These are phyloP conservation scores for Lasioglossum lativentre DNA, from an alignment of 2,888 invertebrate species.

Conservation along the genomic window DNA sequence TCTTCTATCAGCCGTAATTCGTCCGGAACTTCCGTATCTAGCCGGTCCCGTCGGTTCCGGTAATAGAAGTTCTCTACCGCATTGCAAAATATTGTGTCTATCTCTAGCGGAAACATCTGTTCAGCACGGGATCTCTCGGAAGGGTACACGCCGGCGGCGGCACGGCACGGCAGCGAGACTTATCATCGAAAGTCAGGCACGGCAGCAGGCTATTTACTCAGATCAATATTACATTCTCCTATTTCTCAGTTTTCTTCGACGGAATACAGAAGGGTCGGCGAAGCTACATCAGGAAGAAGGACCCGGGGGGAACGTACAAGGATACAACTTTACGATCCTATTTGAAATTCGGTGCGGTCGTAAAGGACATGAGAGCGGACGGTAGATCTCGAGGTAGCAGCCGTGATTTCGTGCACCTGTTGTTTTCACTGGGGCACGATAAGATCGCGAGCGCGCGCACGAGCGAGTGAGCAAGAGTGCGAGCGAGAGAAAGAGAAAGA, in stretches of 20 bases:
- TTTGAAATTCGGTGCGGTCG: conserved; percentile 53
- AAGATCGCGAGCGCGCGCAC: conserved; percentile 61
- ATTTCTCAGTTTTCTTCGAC: neutral
- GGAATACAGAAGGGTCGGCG: conserved; percentile 1
- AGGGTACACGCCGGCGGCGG: neutral
- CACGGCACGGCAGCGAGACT: neutral
- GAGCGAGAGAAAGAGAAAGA: neutral
- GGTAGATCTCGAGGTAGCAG: conserved; percentile 51
- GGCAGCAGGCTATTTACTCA: neutral
- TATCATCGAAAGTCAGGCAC: neutral
- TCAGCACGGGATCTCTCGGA: neutral
- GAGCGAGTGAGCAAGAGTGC: neutral
- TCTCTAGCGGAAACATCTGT: neutral
- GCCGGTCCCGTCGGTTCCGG: neutral
- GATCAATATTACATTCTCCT: neutral
- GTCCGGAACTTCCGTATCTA: neutral
- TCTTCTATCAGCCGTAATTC: neutral
- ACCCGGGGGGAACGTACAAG: conserved; percentile 16
- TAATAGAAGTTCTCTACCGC: neutral
- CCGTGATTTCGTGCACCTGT: conserved; percentile 74
- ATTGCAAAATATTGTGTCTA: neutral
- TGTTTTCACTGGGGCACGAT: conserved; percentile 70
- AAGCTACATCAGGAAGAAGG: conserved; percentile 3
- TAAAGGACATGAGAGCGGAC: conserved; percentile 49
- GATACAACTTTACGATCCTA: conserved; percentile 51